Base-by-base conservation (phyloP, 1,140 invertebrate genomes). In the Hirudo medicinalis region DNA sequence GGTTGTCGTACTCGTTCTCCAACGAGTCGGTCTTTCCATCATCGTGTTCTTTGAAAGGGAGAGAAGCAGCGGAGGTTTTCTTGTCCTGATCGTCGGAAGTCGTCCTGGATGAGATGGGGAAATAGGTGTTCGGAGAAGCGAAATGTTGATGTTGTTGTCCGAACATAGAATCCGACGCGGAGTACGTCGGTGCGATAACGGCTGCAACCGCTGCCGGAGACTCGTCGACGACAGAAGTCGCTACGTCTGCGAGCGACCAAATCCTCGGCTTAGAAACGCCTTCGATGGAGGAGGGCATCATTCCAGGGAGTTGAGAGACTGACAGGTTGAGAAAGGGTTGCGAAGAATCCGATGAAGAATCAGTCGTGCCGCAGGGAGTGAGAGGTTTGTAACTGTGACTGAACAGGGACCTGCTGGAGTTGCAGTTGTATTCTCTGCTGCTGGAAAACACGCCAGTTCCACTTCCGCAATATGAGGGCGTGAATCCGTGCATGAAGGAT, bases 231-330 rank as follows among this genome's bases (percentile, higher is more conserved):
- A 32, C 57, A 81, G 91, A 94, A n/a, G 92, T 93, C 22, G 93
- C 93, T 43, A 92, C 95, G 81, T 96, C 92, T 36, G 93, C 93
- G 75, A 97, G 80, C 9, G 92, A 95, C 94, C 93, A 97, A 77
- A 97, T 97, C 83, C 96, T 94, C 27, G 94, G 93, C 80, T 96
- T 94, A 60, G 90, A 36, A 15, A 27, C 67, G 15, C 29, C 27
- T 11, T 32, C 27, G 36, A 43, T 22, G 25, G 36, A 68, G 19
- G 25, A 15, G 69, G 36, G 6, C n/a, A 53, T 49, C 36, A 22
- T 70, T 70, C 69, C 69, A 25, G 25, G 29, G 57, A 49, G 43
- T 17, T 49, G 43, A 15, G 43, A 8, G 15, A 49, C 43, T 1
- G 43, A 49, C 43, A 49, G 13, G 43, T 49, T 49, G 43, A 49